A percentile compares a stretch with the other conserved stretches of the same genome.
These are phyloP conservation scores for Fringilla coelebs DNA, from an alignment of 2,797 vertebrate species.

Conservation along the genomic window DNA sequence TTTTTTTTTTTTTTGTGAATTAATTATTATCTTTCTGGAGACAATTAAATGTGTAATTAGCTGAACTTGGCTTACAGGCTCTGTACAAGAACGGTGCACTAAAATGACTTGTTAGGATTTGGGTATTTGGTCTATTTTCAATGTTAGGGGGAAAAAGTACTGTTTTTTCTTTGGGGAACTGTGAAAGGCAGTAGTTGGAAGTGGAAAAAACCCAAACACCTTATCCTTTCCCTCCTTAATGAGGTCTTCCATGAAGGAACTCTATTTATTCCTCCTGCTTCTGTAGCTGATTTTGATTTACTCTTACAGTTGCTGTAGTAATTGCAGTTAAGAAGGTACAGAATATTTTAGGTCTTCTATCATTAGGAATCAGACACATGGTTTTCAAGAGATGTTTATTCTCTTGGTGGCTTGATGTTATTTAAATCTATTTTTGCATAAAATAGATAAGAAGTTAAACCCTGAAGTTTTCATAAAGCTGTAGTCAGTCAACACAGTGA, in stretches of 20 bases:
- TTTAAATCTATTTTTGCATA: neutral
- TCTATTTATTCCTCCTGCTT: neutral
- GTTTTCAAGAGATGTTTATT: neutral
- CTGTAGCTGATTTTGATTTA: neutral
- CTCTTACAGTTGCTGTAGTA: neutral
- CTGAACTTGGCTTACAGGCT: neutral
- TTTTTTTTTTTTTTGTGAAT: neutral
- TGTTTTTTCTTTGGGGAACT: neutral
- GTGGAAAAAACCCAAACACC: neutral
- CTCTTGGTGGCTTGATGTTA: neutral
- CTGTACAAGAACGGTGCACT: neutral
- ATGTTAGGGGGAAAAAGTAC: neutral
- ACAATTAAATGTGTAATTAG: neutral
- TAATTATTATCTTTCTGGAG: neutral
- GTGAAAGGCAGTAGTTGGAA: neutral
- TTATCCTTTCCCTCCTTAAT: neutral
- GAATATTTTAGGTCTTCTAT: neutral
- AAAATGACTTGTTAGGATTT: neutral
- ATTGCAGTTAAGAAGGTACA: neutral
- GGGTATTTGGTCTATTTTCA: neutral
- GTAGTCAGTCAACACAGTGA: neutral
- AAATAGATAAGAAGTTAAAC: neutral
- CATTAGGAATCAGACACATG: neutral
- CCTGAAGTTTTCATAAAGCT: neutral
- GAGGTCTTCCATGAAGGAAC: neutral